phyloP scores from a whole-genome alignment of 2,888 invertebrate species.

The Pinctada fucata region DNA sequence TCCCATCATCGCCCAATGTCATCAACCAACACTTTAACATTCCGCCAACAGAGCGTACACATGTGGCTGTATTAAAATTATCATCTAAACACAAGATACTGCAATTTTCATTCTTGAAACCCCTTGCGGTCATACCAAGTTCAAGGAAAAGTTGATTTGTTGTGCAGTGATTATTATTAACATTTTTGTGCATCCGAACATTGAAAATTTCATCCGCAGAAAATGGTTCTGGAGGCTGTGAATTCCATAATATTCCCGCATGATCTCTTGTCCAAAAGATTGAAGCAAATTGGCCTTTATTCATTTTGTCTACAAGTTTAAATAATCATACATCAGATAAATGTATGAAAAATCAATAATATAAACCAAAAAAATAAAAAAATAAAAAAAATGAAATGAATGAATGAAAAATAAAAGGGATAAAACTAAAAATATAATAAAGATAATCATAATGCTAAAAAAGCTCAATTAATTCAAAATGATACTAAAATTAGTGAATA shows the following conservation, averaged over 20 bases:
- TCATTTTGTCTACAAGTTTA: not conserved
- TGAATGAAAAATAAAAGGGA: too few relatives aligned
- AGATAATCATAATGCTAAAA: too few relatives aligned
- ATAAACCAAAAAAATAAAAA: too few relatives aligned
- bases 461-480: too few relatives aligned
- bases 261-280: not conserved
- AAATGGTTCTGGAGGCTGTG: not conserved
- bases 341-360: too few relatives aligned
- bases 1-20: constrained; percentile 2
- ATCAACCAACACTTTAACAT: constrained; percentile 11
- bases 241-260: not conserved
- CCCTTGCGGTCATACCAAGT: constrained; percentile 6
- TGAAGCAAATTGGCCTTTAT: not conserved
- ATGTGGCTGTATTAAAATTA: not conserved
- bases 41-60: constrained; percentile 9
- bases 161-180: not conserved
- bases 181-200: not conserved
- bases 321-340: too few relatives aligned
- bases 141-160: not conserved
- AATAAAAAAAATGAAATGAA: too few relatives aligned
- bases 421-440: too few relatives aligned
- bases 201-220: not conserved
- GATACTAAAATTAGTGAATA: too few relatives aligned
- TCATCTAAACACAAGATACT: constrained; percentile 2
- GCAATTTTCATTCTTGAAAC: constrained; percentile 9